Percentiles rank a stretch among this genome's conserved stretches.
phyloP scores from a whole-genome alignment of 1,140 invertebrate genomes.

The Himalopsyche phryganea region DNA sequence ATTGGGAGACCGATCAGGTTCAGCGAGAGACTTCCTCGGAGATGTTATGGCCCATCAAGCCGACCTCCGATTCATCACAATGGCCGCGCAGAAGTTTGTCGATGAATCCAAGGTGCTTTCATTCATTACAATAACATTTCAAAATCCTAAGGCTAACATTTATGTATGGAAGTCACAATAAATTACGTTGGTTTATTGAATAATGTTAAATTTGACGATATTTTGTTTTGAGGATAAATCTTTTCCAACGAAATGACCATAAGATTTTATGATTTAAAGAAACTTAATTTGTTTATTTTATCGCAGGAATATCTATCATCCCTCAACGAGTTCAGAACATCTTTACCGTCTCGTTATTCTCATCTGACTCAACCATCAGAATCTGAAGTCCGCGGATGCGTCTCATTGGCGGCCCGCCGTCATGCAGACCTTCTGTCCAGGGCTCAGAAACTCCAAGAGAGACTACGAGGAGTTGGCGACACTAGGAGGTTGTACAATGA shows the following conservation, averaged over 20 bases:
- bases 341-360: conserved; percentile 72
- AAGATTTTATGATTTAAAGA: too few relatives aligned
- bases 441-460: conserved; percentile 78
- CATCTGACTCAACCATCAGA: conserved; percentile 67
- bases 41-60: conserved; percentile 94
- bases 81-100: conserved; percentile 91
- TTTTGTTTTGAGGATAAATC: too few relatives aligned
- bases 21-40: conserved; percentile 81
- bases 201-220: too few relatives aligned
- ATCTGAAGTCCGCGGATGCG: conserved; percentile 67
- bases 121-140: background rate
- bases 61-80: conserved; percentile 89
- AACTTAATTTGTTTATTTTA: too few relatives aligned
- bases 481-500: conserved; percentile 80
- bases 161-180: too few relatives aligned
- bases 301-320: conserved; percentile 70
- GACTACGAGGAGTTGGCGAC: conserved; percentile 71
- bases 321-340: conserved; percentile 81
- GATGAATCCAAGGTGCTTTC: conserved; percentile 78
- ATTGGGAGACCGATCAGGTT: conserved; percentile 67
- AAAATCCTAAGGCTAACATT: too few relatives aligned
- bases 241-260: too few relatives aligned
- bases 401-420: conserved; percentile 64
- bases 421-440: conserved; percentile 75
- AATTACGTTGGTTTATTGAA: too few relatives aligned